Base-by-base conservation (phyloP, 2,113 vertebrate genomes). In the Phalacrocorax pelagicus region DNA sequence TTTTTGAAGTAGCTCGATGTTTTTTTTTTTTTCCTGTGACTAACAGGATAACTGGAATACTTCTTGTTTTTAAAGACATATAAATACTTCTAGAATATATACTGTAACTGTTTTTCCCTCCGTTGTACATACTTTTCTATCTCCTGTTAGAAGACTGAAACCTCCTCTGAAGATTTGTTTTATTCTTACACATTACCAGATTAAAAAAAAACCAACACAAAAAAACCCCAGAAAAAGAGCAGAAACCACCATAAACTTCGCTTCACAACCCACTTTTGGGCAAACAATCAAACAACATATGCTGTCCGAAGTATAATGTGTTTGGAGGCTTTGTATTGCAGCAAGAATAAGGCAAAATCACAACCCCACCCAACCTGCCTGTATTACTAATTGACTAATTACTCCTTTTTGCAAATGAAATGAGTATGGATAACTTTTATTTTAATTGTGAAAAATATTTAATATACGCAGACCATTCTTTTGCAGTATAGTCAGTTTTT, bases 11-110 rank as follows among this genome's bases (percentile, higher is more conserved):
- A 85, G 51, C 21, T 62, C 16, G 63, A 1, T 29, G 13, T 5
- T 30, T 27, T 21, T 24, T 15, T 24, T 15, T 57, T 38, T 44
- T 44, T 44, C 42, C 61, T 3, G 3, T 67, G 30, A 79, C 30
- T 91, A 81, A 92, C 36, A 92, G n/a, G 36, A 52, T 80, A 95
- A 95, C 36, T 78, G 26, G 52, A 95, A 91, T 91, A 61, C 17
- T 67, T 83, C 65, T 91, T 91, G 30, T 57, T 94, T 88, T 95
- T 87, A 87, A 78, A 87, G 83, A 88, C 18, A 61, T 24, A 4
- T 18, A 94, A 89, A 20, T 81, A 81, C 52, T 94, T 81, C 14
- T 29, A 87, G 21, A 81, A 92, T n/a, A 32, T 44, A 87, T 18
- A 63, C 0, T 5, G 8, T 82, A 90, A 77, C 51, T 63, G 3